phyloP scores from a whole-genome alignment of 2,797 vertebrate species.

The Acipenser transmontanus region DNA sequence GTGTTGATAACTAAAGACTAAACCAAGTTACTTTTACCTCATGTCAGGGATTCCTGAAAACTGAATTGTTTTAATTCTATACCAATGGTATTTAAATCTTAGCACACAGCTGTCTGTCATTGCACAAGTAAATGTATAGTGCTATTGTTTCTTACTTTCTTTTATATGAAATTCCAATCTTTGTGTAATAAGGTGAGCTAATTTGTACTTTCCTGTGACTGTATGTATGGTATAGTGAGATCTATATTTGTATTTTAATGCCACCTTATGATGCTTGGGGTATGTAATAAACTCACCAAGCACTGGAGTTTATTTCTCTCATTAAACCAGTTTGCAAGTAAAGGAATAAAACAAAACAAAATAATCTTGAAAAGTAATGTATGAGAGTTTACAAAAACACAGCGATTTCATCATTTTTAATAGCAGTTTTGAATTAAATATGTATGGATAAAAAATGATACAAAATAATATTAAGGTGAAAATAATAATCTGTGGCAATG shows the following conservation, averaged over 20 bases:
- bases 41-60: conserved; percentile 69
- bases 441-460: conserved; percentile 59
- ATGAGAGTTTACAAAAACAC: conserved; percentile 61
- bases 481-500: conserved; percentile 57
- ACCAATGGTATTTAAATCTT: conserved; percentile 71
- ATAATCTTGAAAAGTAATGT: conserved; percentile 37
- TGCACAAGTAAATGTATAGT: conserved; percentile 73
- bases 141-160: conserved; percentile 57
- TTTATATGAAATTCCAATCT: conserved; percentile 58
- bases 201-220: conserved; percentile 71
- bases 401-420: conserved; percentile 50
- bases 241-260: conserved; percentile 68
- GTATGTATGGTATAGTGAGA: conserved; percentile 70
- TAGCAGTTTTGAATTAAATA: conserved; percentile 57
- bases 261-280: conserved; percentile 61
- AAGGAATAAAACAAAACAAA: conserved; percentile 18
- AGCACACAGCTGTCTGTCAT: conserved; percentile 77
- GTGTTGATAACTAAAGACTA: conserved; percentile 60
- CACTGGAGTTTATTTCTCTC: conserved; percentile 52
- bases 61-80: conserved; percentile 56
- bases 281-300: conserved; percentile 52
- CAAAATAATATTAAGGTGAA: conserved; percentile 49
- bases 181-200: conserved; percentile 69
- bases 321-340: conserved; percentile 30
- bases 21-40: conserved; percentile 74